Evolutionary conservation across 2,888 invertebrate species (phyloP).

Genomic region (Andrena bicolor): DNA sequence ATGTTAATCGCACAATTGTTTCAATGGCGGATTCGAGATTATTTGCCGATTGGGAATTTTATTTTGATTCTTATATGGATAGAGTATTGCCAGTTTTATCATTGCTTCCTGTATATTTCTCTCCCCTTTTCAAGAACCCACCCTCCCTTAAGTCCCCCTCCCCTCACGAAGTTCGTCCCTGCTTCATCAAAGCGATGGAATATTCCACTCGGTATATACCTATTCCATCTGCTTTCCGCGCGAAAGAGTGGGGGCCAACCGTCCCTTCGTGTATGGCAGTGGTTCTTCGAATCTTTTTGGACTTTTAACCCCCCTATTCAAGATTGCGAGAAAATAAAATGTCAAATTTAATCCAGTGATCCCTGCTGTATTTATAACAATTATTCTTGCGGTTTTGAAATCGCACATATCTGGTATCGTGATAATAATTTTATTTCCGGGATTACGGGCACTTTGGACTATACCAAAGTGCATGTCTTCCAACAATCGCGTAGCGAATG

Average conservation of each 20-base stretch:
- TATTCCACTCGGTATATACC: conserved; percentile 72
- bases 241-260: conserved; percentile 42
- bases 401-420: too few species aligned
- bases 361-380: too few species aligned
- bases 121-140: conserved; percentile 27
- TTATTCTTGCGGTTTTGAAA: too few species aligned
- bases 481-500: not conserved
- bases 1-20: not conserved
- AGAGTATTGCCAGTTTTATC: conserved; percentile 17
- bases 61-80: conserved; percentile 20
- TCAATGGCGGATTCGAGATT: not conserved
- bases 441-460: too few species aligned
- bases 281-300: conserved; percentile 31
- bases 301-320: not conserved
- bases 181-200: conserved; percentile 72
- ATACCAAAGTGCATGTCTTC: not conserved
- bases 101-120: conserved; percentile 28
- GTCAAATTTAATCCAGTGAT: too few species aligned
- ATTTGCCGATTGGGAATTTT: not conserved
- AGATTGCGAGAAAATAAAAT: too few species aligned
- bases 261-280: conserved; percentile 42
- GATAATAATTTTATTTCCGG: too few species aligned
- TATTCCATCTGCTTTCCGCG: conserved; percentile 72
- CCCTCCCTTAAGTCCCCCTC: conserved; percentile 27
- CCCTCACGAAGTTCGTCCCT: conserved; percentile 27